Percentiles rank a stretch among this genome's conserved stretches.
Evolutionary conservation across 2,113 vertebrate species (phyloP).

Genomic region (Sylvilagus bachmani): DNA sequence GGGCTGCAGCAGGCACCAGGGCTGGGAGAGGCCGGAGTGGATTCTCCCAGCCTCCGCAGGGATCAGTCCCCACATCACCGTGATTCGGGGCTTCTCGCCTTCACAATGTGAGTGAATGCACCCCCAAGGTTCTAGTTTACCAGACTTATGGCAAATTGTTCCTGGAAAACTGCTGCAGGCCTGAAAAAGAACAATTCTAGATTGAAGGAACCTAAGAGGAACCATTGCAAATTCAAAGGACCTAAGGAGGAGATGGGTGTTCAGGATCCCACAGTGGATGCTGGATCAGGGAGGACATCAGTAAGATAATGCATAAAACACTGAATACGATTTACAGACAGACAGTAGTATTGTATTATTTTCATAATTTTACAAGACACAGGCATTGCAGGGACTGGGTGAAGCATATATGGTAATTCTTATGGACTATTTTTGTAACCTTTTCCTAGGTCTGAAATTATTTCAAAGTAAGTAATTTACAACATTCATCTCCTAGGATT

Average conservation of each 20-base stretch:
- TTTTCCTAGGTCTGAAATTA: background rate
- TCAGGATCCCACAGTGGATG: background rate
- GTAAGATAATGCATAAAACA: background rate
- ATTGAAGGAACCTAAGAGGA: background rate
- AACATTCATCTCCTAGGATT: too few relatives aligned
- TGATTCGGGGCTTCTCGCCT: background rate
- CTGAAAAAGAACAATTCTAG: background rate
- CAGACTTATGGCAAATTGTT: background rate
- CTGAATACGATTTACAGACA: background rate
- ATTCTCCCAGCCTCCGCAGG: background rate
- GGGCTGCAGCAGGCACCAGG: background rate
- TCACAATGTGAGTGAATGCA: background rate
- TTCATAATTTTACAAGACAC: background rate
- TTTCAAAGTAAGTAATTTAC: slow-evolving; percentile 16
- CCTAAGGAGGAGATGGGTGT: background rate
- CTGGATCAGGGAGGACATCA: background rate
- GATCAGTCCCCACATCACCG: background rate
- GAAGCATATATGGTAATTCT: background rate
- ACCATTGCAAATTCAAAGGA: background rate
- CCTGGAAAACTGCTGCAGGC: background rate
- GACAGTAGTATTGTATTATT: background rate
- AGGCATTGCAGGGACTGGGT: background rate
- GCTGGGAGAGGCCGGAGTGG: rapidly evolving
- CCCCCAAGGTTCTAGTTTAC: background rate
- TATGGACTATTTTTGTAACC: background rate